Evolutionary conservation across 1,140 invertebrate genomes (phyloP), one percentile per base, ranked within the genome.

Genomic region (Pseudomyrmex concolor): DNA sequence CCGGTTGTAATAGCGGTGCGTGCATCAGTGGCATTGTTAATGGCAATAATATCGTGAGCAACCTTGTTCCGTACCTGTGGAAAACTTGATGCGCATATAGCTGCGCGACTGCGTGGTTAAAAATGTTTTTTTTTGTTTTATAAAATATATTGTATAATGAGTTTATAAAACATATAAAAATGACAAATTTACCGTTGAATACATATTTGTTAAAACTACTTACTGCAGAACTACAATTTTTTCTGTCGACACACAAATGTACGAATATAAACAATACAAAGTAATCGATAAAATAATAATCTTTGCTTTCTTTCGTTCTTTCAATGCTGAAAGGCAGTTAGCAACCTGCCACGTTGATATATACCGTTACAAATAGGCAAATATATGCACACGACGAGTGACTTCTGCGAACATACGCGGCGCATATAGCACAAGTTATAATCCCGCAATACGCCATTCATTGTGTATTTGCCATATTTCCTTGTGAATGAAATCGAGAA

Each of bases 1-100:
- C 12, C 55, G 63, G 2, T 45, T 34, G 34, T 78, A 59, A 71
- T 7, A 80, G 15, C 43, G 66, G 2, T 50, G 54, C n/a, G 71
- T 15, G 76, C 66, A 71, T 80, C 66, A 66, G 54, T 62, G 76
- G 43, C 48, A 70, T 80, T 66, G 76, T n/a, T 80, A 80, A 80
- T 80, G 54, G 50, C 34, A 34, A 34, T 59, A 78, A 80, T 45
- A 70, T 70, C 54, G 64, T 19, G 15, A n/a, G n/a, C 43, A 60
- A 60, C 19, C 64, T 60, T 70, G 64, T 71, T 80, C 17, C 76
- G 59, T 57, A 43, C 22, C 54, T 15, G 76, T 34, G n/a, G 59
- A n/a, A 43, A 70, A 71, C 34, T 50, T 59, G 71, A 80, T 78
- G 76, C 64, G 64, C 48, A 34, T 7, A 34, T 34, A 34, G 10